phyloP scores from a whole-genome alignment of 2,888 invertebrate genomes.

The Syritta pipiens region DNA sequence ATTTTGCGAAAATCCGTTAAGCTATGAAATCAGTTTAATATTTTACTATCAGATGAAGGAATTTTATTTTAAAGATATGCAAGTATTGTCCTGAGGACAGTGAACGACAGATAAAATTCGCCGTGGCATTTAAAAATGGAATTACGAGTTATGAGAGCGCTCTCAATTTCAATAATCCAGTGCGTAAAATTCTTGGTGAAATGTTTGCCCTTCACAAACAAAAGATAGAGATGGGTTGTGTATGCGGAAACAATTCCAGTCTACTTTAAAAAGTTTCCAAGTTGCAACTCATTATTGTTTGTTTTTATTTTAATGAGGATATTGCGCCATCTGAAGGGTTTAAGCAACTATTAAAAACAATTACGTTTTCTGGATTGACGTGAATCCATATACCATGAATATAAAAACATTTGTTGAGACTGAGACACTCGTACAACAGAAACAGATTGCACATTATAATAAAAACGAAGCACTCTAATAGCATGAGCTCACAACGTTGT shows the following conservation, averaged over 20 bases:
- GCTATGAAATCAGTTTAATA: constrained; percentile 8
- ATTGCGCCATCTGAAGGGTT: too few species aligned
- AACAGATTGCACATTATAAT: constrained; percentile 44
- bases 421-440: too few species aligned
- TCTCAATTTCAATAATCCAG: constrained; percentile 28
- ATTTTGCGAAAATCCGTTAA: constrained; percentile 36
- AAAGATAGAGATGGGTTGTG: not conserved
- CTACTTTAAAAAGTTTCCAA: too few species aligned
- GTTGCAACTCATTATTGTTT: too few species aligned
- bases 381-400: too few species aligned
- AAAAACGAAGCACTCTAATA: constrained; percentile 36
- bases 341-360: too few species aligned
- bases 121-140: constrained; percentile 26
- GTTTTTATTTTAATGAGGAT: too few species aligned
- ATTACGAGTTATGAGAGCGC: constrained; percentile 36
- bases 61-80: not conserved
- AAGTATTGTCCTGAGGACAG: not conserved
- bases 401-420: too few species aligned
- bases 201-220: too few species aligned
- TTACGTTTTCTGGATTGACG: too few species aligned
- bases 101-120: constrained; percentile 2
- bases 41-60: not conserved
- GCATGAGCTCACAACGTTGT: constrained; percentile 10
- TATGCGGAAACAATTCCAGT: too few species aligned
- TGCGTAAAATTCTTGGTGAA: not conserved